Conservation (phyloP, 2,888 invertebrate species). For the Aplocera efformata region DNA sequence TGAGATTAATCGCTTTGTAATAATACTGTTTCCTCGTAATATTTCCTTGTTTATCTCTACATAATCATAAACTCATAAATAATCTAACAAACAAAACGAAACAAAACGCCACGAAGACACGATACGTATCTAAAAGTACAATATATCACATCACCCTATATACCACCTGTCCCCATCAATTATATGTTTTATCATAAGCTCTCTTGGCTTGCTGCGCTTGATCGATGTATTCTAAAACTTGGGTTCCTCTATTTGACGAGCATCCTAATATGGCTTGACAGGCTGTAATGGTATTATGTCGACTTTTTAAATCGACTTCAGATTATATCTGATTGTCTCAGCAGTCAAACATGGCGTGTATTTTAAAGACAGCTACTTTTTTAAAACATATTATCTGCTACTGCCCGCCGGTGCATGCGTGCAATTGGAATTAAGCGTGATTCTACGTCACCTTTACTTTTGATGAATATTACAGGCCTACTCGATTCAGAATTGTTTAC, state of each 20-base stretch:
- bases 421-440: no score
- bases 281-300: constrained; percentile 32
- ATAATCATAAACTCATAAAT: constrained; percentile 2
- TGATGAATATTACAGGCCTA: no score
- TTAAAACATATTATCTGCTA: no score
- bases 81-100: constrained; percentile 4
- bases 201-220: constrained; percentile 61
- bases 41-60: constrained; percentile 1
- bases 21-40: no score
- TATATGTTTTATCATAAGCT: constrained; percentile 65
- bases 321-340: constrained; percentile 8
- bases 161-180: constrained; percentile 72
- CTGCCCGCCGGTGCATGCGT: no score
- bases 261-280: constrained; percentile 29
- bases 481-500: no score
- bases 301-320: constrained; percentile 32
- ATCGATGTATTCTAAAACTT: constrained; percentile 69
- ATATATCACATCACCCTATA: constrained; percentile 21
- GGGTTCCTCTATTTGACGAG: constrained; percentile 33
- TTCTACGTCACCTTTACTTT: no score
- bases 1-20: no score
- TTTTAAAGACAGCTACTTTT: no score
- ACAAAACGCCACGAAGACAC: constrained; percentile 7
- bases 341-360: constrained; percentile 1
- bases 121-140: constrained; percentile 25